These are phyloP conservation scores for Megalurothrips usitatus DNA, from an alignment of 2,888 invertebrate species.

Conservation along the genomic window DNA sequence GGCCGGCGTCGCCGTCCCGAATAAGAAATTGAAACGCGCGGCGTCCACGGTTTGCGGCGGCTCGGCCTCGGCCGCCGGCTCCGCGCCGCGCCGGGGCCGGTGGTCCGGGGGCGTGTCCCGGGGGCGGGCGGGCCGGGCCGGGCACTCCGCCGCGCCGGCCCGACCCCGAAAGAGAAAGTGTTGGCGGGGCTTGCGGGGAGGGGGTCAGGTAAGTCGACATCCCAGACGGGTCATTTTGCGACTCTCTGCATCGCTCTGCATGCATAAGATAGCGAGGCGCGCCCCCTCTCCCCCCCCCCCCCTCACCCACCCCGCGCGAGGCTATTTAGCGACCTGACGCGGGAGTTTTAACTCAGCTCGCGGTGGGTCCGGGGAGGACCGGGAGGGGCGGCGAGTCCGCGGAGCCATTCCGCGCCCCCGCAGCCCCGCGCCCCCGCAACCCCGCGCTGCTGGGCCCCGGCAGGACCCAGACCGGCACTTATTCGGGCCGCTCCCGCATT, in stretches of 20 bases:
- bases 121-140: too few relatives aligned
- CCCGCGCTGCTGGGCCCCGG: too few relatives aligned
- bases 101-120: too few relatives aligned
- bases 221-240: conserved; percentile 12
- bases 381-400: too few relatives aligned
- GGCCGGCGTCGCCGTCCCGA: background rate
- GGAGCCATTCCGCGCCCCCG: too few relatives aligned
- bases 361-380: too few relatives aligned
- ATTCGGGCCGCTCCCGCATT: background rate
- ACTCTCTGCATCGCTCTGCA: conserved; percentile 10
- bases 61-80: too few relatives aligned
- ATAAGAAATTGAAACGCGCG: conserved; percentile 8
- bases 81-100: too few relatives aligned
- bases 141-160: background rate
- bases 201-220: conserved; percentile 15
- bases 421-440: too few relatives aligned
- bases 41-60: too few relatives aligned
- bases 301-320: background rate
- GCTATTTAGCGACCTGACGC: conserved; percentile 22
- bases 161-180: background rate
- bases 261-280: background rate
- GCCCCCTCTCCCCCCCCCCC: too few relatives aligned
- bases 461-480: background rate
- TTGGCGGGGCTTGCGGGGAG: background rate
- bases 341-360: background rate